Conservation (phyloP, 1,140 invertebrate genomes). For the Planococcus citri region DNA sequence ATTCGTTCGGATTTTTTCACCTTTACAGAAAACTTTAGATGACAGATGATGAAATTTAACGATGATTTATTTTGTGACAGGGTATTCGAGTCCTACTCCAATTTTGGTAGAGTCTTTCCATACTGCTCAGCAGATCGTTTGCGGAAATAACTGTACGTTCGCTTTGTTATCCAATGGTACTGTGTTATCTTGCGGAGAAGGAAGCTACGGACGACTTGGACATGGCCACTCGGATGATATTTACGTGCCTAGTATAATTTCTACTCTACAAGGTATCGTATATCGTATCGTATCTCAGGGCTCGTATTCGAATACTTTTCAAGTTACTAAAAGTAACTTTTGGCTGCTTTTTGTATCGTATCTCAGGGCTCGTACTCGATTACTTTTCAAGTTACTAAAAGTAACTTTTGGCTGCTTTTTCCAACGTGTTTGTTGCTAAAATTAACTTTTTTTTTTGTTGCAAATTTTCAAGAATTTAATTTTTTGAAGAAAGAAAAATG, state of each 20-base stretch:
- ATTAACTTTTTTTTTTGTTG: too few species aligned
- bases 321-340: too few species aligned
- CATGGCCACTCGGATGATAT: slow-evolving; percentile 48
- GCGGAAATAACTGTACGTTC: slow-evolving; percentile 51
- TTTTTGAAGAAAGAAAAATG: too few species aligned
- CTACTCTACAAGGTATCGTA: slow-evolving; percentile 46
- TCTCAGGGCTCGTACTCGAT: too few species aligned
- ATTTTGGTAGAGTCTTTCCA: slow-evolving; percentile 37
- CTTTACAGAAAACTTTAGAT: too few species aligned
- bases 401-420: too few species aligned
- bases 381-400: too few species aligned
- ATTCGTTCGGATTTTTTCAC: neutral
- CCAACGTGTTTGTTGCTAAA: too few species aligned
- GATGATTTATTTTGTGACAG: slow-evolving; percentile 23
- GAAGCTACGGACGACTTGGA: slow-evolving; percentile 44
- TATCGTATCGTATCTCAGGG: too few species aligned
- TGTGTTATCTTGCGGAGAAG: slow-evolving; percentile 45
- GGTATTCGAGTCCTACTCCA: slow-evolving; percentile 35
- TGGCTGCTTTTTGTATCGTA: too few species aligned
- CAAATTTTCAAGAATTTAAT: too few species aligned
- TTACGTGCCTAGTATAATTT: slow-evolving; percentile 46
- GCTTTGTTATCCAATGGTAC: slow-evolving; percentile 44
- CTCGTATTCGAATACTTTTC: too few species aligned
- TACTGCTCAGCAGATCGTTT: slow-evolving; percentile 44
- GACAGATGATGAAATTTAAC: neutral